Evolutionary conservation across 2,888 invertebrate species (phyloP), one percentile per base, ranked within the genome.

Genomic region (Cylloceria caligata): DNA sequence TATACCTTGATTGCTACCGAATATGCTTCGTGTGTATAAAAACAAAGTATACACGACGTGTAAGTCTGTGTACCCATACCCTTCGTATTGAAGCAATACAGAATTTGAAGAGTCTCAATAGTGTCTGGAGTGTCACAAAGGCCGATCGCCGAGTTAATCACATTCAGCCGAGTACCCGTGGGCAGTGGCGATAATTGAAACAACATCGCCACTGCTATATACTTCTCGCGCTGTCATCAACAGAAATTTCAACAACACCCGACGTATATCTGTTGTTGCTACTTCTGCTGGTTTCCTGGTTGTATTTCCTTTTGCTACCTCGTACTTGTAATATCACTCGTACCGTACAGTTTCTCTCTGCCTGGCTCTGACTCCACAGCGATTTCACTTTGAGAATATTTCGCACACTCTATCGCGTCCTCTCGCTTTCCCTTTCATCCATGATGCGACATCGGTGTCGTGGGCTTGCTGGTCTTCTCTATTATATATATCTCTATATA

Each of bases 111-210:
- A 84, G 86, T 85, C 84, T 86, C 86, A 87, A 88, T 88, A 88
- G 86, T 83, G 73, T 83, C 77, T 71, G 39, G 69, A 64, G 82
- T 72, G 83, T 84, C 86, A 87, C 87, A 87, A 86, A 85, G 87
- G 86, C 85, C 86, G 84, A 86, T 86, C 86, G 86, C 81, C 80
- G 86, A 88, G 86, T 88, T 88, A 88, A 89, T 87, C 87, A 84
- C 87, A 86, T 88, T 88, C 85, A 78, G 87, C 78, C 84, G 81
- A 34, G 1, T 67, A 84, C 84, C 85, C 84, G 83, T 82, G 80
- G 82, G 84, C 81, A 84, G 81, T 84, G 79, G 86, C 78, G 84
- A 87, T 88, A 87, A 88, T 88, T 89, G 86, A 87, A 87, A 87
- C 86, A 87, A 87, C 85, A 84, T 83, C 81, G 80, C 68, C 72